Base-by-base conservation (phyloP, 2,113 vertebrate genomes). In the Sturnus vulgaris region DNA sequence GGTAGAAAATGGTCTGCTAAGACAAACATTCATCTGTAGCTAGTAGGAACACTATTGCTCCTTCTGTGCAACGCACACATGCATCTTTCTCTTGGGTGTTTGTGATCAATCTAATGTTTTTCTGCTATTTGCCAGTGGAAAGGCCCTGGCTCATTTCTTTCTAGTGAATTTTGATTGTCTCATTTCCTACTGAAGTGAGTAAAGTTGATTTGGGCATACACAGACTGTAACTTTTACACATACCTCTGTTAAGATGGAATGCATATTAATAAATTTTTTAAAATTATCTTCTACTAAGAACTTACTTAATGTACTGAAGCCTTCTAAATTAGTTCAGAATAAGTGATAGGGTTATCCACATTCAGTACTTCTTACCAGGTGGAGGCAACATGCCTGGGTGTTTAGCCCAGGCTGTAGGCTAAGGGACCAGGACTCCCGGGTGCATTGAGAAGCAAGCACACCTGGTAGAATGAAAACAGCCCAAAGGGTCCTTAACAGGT, bases 161-260 rank as follows among this genome's bases (percentile, higher is more conserved):
- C 57, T 78, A 83, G 50, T 93, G 88, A 97, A 73, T 63, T 95
- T 92, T 66, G 75, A 85, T 92, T 82, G 68, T 90, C 72, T 81
- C 44, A 23, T 94, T 93, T 95, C 60, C 83, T 68, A 49, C 53
- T 71, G 39, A 57, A 93, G 52, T 83, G 39, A 81, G 78, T 92
- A 55, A 93, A 95, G 55, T 85, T 30, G 52, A 83, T 80, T 85
- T 95, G 69, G 55, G 37, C 52, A 53, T 78, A 84, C 42, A 44
- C 9, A 59, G 53, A 16, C 25, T 83, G 33, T 83, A 73, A 70
- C 64, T 86, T 93, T 24, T 30, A 35, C 50, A 55, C 12, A 42
- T 50, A 90, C 15, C 22, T 93, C 71, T 93, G 50, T 47, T 78
- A 78, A 82, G 47, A 24, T 75, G 79, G 17, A 27, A 10, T 65